Conservation (phyloP, 2,797 vertebrate genomes). For the Oreortyx pictus region DNA sequence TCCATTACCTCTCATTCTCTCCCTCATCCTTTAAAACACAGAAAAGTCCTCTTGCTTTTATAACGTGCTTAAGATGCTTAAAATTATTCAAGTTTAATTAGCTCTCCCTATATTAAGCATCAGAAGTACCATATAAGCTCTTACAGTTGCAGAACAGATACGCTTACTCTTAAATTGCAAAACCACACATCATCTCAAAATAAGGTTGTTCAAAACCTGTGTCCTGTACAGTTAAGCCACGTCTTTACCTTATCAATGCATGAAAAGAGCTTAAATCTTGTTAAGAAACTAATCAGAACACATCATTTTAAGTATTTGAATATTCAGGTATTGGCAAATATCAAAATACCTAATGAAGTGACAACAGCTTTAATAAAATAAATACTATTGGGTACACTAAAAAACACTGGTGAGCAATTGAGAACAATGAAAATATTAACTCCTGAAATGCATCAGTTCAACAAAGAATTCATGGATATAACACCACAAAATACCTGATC, state of each 20-base stretch:
- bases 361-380: background rate
- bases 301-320: background rate
- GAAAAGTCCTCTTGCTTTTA: background rate
- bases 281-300: background rate
- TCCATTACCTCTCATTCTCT: background rate
- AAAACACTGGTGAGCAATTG: background rate
- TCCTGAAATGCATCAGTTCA: background rate
- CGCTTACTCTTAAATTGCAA: background rate
- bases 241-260: no score
- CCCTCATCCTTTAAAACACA: background rate
- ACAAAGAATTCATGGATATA: background rate
- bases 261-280: background rate
- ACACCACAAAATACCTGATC: background rate
- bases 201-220: background rate
- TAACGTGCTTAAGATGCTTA: background rate
- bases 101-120: background rate
- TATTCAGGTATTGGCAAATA: background rate
- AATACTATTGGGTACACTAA: background rate
- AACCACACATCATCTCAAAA: background rate
- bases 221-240: background rate
- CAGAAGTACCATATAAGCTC: background rate
- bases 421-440: background rate
- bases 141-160: background rate
- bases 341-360: background rate
- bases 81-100: constrained; percentile 14